Percentiles rank a stretch among this genome's conserved stretches.
Evolutionary conservation across 1,140 invertebrate genomes (phyloP).

Genomic region (Procambarus clarkii): DNA sequence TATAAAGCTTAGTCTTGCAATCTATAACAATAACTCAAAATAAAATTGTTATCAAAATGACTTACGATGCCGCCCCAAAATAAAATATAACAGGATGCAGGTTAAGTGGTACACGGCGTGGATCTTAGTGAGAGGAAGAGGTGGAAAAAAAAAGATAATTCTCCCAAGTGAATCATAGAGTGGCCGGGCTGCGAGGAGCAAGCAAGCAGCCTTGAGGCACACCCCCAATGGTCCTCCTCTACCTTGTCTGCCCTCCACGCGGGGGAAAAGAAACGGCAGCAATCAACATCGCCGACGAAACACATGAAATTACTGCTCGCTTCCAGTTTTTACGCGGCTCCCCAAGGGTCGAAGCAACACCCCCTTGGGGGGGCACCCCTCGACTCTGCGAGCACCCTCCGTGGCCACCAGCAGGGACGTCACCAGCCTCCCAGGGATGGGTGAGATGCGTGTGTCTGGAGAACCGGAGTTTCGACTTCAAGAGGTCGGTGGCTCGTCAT

Average conservation of each 20-base stretch:
- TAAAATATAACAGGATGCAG: neutral
- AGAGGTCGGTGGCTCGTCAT: neutral
- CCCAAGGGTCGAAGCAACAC: conserved; percentile 6
- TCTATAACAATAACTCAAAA: too few relatives aligned
- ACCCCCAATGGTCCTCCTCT: neutral
- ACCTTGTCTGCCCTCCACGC: neutral
- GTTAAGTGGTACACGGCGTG: neutral
- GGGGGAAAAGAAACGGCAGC: conserved; percentile 15
- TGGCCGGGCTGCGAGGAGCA: too few relatives aligned
- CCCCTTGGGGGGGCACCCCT: conserved; percentile 22
- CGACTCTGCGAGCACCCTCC: neutral
- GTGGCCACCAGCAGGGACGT: neutral
- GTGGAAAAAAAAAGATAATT: neutral
- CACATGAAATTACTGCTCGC: conserved; percentile 38
- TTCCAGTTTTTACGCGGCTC: conserved; percentile 19
- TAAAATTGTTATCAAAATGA: neutral
- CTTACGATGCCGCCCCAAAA: neutral
- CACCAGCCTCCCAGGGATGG: neutral
- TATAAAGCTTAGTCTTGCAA: too few relatives aligned
- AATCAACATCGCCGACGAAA: conserved; percentile 37
- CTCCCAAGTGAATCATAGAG: neutral
- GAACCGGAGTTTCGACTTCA: neutral
- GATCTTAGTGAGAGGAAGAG: neutral
- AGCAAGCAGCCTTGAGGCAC: neutral
- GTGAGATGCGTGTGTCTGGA: too few relatives aligned